phyloP scores from a whole-genome alignment of 1,140 invertebrate species.

The Trichoplusia ni region DNA sequence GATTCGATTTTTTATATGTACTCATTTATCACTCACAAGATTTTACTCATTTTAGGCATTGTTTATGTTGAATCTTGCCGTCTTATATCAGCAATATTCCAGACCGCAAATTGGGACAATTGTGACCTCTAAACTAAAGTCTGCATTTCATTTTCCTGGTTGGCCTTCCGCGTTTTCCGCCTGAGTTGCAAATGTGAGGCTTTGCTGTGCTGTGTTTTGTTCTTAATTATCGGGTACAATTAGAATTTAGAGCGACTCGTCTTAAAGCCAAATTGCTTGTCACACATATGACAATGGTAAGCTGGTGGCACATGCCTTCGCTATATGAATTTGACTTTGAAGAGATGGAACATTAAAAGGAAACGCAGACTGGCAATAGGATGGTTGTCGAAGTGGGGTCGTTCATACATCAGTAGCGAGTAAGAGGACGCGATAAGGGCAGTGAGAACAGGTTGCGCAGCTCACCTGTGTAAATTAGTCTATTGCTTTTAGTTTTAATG shows the following conservation, averaged over 20 bases:
- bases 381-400: too few species aligned
- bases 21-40: too few species aligned
- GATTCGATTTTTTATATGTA: too few species aligned
- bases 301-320: constrained; percentile 33
- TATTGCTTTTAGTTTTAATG: too few species aligned
- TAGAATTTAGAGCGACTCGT: too few species aligned
- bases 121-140: constrained; percentile 45
- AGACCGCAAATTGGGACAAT: constrained; percentile 41
- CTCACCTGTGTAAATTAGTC: too few species aligned
- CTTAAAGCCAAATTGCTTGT: constrained; percentile 34
- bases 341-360: constrained; percentile 75
- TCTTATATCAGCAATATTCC: constrained; percentile 30
- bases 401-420: too few species aligned
- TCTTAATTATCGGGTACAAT: too few species aligned
- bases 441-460: too few species aligned
- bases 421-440: too few species aligned
- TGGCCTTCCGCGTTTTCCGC: constrained; percentile 81
- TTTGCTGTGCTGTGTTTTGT: constrained; percentile 82
- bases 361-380: constrained; percentile 76
- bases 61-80: too few species aligned
- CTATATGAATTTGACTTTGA: constrained; percentile 46
- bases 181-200: constrained; percentile 82
- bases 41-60: too few species aligned
- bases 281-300: constrained; percentile 35
- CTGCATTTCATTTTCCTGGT: constrained; percentile 46